Evolutionary conservation across 2,888 invertebrate genomes (phyloP).

Genomic region (Euspilapteryx auroguttella): DNA sequence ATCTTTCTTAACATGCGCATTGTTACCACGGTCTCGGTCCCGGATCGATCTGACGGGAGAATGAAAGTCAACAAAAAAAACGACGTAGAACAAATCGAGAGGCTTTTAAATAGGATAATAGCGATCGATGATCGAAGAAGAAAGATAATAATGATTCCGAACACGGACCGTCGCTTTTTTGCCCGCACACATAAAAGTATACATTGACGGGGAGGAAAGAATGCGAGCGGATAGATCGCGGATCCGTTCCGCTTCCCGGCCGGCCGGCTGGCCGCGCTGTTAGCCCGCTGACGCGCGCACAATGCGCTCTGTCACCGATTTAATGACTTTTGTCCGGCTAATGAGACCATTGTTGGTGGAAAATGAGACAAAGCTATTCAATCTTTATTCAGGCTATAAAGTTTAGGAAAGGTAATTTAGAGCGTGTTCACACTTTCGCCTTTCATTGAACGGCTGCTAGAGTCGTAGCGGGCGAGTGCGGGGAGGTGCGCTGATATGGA

Average conservation of each 20-base stretch:
- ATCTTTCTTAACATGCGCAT: constrained; percentile 55
- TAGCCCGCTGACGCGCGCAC: constrained; percentile 45
- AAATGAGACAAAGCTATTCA: constrained; percentile 8
- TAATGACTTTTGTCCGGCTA: constrained; percentile 48
- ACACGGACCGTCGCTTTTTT: constrained; percentile 39
- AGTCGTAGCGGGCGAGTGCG: constrained; percentile 31
- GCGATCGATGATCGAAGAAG: constrained; percentile 56
- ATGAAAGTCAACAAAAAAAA: constrained; percentile 28
- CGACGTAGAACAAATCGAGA: constrained; percentile 51
- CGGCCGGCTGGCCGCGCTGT: constrained; percentile 55
- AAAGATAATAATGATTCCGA: constrained; percentile 52
- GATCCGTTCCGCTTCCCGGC: constrained; percentile 53
- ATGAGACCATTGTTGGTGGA: constrained; percentile 47
- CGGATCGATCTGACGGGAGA: constrained; percentile 48
- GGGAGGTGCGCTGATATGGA: constrained; percentile 38
- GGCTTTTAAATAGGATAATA: constrained; percentile 59
- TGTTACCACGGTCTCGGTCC: constrained; percentile 24
- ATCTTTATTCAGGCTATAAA: background rate
- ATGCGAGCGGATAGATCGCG: constrained; percentile 30
- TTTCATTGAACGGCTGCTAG: constrained; percentile 4
- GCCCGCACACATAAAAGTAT: constrained; percentile 24
- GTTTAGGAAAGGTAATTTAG: background rate
- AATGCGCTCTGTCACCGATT: constrained; percentile 34
- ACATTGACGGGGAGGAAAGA: constrained; percentile 29
- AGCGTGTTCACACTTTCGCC: background rate